Evolutionary conservation across 2,888 invertebrate genomes (phyloP), one percentile per base, ranked within the genome.

Genomic region (Adela reaumurella): DNA sequence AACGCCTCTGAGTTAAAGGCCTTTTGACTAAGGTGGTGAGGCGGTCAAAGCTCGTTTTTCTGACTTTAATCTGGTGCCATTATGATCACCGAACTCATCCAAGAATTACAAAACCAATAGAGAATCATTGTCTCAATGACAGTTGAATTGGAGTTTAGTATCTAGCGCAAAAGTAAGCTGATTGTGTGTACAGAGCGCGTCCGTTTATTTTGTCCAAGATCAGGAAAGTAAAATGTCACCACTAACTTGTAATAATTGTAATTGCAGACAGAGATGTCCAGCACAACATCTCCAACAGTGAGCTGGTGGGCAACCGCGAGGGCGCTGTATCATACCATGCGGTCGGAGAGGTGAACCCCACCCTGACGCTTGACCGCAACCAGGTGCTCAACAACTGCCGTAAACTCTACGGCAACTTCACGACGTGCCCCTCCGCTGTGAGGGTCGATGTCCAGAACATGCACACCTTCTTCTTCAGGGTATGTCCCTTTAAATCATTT

Each of bases 291-390:
- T 90, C 94, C 0, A 87, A 88, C 65, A 90, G 92, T 0, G 82
- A 88, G 49, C 86, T 97, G 53, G 81, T 81, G 19, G 84, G 88
- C 45, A 95, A 97, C 60, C 85, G 89, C 49, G 89, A 91, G 60
- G 97, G 97, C 11, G 97, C 94, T 3, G 81, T 97, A 2, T 82
- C 85, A 10, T 97, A 97, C 64, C 84, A 88, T 45, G 93, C 94
- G 18, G 96, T 93, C 0, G 98, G 98, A 0, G 97, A 97, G 77
- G 90, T 95, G 0, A 96, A 96, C 58, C 97, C 97, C 0, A 83
- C 91, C 17, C 81, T 97, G 11, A 92, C 93, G 0, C 81, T 97
- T 1, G 90, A 91, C 53, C 86, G 88, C 55, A 97, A 95, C 68
- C 90, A 92, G 61, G 87, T 99, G 53, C 83, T 83, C 43, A 72